phyloP scores from a whole-genome alignment of 2,888 invertebrate species.

The Phragmatobia fuliginosa region DNA sequence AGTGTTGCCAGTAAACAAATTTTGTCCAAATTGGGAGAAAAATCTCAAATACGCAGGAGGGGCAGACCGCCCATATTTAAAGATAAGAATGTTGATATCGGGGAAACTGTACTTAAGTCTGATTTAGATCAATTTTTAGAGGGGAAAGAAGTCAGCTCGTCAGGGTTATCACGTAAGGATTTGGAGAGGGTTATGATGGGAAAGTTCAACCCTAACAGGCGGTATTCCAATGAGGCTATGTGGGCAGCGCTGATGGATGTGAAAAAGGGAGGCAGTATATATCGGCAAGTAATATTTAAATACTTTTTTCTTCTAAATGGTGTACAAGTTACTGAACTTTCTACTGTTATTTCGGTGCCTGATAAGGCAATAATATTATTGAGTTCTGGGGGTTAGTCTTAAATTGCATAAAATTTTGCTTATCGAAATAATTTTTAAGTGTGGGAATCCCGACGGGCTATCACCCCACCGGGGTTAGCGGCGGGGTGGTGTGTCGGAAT shows the following conservation, averaged over 20 bases:
- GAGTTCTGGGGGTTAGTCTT: too few species aligned
- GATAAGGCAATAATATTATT: too few species aligned
- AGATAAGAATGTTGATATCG: slow-evolving; percentile 78
- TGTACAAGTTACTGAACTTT: too few species aligned
- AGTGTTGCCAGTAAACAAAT: slow-evolving; percentile 62
- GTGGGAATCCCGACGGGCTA: too few species aligned
- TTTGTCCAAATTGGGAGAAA: slow-evolving; percentile 69
- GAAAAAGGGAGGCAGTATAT: slow-evolving; percentile 87
- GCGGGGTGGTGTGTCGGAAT: too few species aligned
- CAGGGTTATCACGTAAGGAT: slow-evolving; percentile 81
- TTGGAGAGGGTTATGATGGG: slow-evolving; percentile 85
- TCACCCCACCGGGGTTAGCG: too few species aligned
- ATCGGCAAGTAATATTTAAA: slow-evolving; percentile 71
- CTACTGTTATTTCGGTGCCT: too few species aligned
- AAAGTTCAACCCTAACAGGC: slow-evolving; percentile 82
- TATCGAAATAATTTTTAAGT: too few species aligned
- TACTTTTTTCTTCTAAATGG: not conserved
- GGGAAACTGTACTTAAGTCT: slow-evolving; percentile 79
- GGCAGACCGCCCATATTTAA: slow-evolving; percentile 81
- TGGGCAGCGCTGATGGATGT: slow-evolving; percentile 88
- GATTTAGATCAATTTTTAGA: slow-evolving; percentile 84
- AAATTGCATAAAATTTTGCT: too few species aligned
- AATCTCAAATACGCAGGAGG: slow-evolving; percentile 67
- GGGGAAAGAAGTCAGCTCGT: slow-evolving; percentile 82
- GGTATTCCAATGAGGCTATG: slow-evolving; percentile 85